Evolutionary conservation across 2,113 vertebrate genomes (phyloP), one percentile per base, ranked within the genome.

Genomic region (Carassius gibelio): DNA sequence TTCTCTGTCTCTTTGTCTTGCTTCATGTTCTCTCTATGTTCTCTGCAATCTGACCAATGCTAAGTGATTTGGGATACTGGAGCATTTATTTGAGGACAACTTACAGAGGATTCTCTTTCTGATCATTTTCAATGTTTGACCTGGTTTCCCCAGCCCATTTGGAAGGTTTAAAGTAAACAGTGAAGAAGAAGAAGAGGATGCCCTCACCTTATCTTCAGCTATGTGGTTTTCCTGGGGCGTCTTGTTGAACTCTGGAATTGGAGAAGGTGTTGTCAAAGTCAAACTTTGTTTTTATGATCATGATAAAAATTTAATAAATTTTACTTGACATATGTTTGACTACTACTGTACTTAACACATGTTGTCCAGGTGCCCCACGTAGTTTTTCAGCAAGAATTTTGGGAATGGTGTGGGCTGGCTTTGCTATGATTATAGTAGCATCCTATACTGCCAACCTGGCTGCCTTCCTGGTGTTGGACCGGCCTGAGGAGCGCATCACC

Each of bases 181-280:
- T 1, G 98, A 99, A 92, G 98, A 99, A 83, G 98, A 99, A 90
- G 98, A 99, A 87, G 98, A 99, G 91, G 98, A 99, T 64, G 98
- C 98, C 74, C 94, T 99, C 93, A 99, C 98, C 82, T 95, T 99
- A 79, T 99, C 98, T 34, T 99, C 98, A 0, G 98, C 98, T 72
- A 99, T 99, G 98, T 99, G 98, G 98, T 99, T 99, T 94, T 99
- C 98, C 91, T 99, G 98, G 98, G 98, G 98, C 82, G 98, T 99
- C 89, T 93, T 99, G 90, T 94, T 99, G 91, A 99, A 99, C 92
- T 99, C 98, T 0, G 98, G 98, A 87, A 99, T 99, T 0, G 98
- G 98, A 91, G 98, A 99, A 98, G 98, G 98, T 99, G 50, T 23
- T 82, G 19, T 62, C 3, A 79, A 42, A 77, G 45, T 69, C 48